Percentiles rank a stretch among this genome's conserved stretches.
phyloP scores from a whole-genome alignment of 23 tunicate species.

The Oikopleura vanhoeffeni region DNA sequence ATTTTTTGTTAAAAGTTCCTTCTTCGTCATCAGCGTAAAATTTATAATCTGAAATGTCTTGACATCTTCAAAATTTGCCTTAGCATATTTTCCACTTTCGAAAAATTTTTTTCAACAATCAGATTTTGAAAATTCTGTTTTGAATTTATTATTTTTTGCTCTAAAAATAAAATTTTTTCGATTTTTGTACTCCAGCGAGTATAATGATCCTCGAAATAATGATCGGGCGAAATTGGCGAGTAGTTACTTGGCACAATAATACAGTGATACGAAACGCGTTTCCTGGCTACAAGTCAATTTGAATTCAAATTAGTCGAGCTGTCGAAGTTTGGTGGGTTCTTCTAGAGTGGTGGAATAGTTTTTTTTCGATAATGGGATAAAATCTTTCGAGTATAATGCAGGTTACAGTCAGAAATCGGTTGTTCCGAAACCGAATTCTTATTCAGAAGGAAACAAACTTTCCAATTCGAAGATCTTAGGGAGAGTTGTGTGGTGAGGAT shows the following conservation, averaged over 20 bases:
- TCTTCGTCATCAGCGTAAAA: too few relatives aligned
- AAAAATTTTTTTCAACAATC: too few relatives aligned
- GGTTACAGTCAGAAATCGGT: conserved; percentile 45
- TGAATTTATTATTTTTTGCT: too few relatives aligned
- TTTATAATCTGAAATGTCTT: too few relatives aligned
- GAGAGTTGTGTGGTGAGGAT: too few relatives aligned
- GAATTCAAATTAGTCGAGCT: conserved; percentile 48
- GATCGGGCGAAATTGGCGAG: conserved; percentile 69
- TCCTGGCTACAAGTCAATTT: conserved; percentile 45
- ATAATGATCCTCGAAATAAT: conserved; percentile 34
- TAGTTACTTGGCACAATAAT: conserved; percentile 34
- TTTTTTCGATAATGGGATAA: conserved; percentile 20
- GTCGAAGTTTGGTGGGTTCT: neutral
- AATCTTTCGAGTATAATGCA: conserved; percentile 62
- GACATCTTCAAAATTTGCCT: too few relatives aligned
- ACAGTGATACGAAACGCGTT: conserved; percentile 52
- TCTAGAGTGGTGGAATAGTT: neutral
- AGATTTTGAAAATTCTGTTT: too few relatives aligned
- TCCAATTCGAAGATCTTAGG: neutral
- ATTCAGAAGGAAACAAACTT: neutral
- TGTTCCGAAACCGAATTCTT: conserved; percentile 26
- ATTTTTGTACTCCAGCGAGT: too few relatives aligned
- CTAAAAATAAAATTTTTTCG: too few relatives aligned
- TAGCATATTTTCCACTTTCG: too few relatives aligned
- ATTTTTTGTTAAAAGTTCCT: too few relatives aligned